Base-by-base conservation (phyloP, 2,113 vertebrate species). In the Misgurnus mizolepis region DNA sequence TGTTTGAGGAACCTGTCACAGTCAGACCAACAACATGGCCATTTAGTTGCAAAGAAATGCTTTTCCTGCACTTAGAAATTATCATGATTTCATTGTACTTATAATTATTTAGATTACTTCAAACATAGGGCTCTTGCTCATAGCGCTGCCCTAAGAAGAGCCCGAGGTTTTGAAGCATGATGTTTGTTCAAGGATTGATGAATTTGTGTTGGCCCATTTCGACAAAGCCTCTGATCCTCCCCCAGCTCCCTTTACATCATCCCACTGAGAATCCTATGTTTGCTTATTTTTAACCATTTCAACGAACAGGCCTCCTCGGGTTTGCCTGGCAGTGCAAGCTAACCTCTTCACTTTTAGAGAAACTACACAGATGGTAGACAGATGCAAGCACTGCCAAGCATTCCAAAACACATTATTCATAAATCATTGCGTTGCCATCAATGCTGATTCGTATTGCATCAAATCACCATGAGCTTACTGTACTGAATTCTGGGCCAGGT, bases 331-430 rank as follows among this genome's bases (percentile, higher is more conserved):
- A n/a, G 45, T 73, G 70, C 8, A 49, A 80, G 67, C 80, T 68
- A 80, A 76, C 70, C 68, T 56, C 70, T 75, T 80, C 69, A 78
- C 68, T 83, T 80, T 74, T 86, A 87, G 84, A 82, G 79, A 70
- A 78, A 71, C 69, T 61, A 89, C 79, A 81, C 85, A 87, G 88
- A 90, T 91, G 87, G 85, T 49, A 87, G 82, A 84, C 91, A 93
- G 90, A 89, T 88, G 82, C 82, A 81, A 55, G 71, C 82, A 83
- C 83, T 86, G 79, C 83, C 80, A 85, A 88, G 79, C 77, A 69
- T 82, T 90, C 83, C 82, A 88, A 87, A 89, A 89, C 82, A 80
- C 85, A 80, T 87, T 86, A 82, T 83, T 76, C 84, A 84, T 92
- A 88, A 91, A 91, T 91, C 87, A 91, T 65, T 62, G 43, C 86